Evolutionary conservation across 1,140 invertebrate species (phyloP).

Genomic region (Episyrphus balteatus): DNA sequence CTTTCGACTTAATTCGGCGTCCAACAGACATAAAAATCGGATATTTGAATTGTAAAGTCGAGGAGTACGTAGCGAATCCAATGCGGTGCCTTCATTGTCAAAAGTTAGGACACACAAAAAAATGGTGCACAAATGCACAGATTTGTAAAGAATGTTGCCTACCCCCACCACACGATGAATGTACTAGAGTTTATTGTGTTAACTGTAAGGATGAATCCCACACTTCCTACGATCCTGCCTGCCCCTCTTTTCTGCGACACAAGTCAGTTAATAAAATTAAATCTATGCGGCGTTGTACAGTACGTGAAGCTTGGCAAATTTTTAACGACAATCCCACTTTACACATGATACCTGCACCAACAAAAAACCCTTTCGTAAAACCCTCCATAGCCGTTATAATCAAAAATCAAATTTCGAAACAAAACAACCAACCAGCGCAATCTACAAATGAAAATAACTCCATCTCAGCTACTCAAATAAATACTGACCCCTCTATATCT

Average conservation of each 20-base stretch:
- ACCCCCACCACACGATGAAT: background rate
- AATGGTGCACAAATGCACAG: background rate
- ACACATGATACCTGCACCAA: too few relatives aligned
- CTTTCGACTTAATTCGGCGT: background rate
- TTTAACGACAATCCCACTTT: background rate
- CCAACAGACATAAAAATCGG: background rate
- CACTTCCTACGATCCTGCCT: background rate
- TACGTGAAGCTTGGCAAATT: constrained; percentile 1
- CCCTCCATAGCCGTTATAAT: too few relatives aligned
- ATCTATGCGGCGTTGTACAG: background rate
- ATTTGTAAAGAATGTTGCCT: constrained; percentile 2
- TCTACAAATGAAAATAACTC: too few relatives aligned
- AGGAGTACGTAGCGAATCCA: background rate
- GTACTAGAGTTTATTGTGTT: background rate
- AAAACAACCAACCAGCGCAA: too few relatives aligned
- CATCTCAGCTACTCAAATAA: too few relatives aligned
- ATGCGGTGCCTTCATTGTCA: background rate
- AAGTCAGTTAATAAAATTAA: constrained; percentile 2
- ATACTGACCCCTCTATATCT: too few relatives aligned
- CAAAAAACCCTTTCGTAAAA: too few relatives aligned
- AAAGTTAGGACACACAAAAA: constrained; percentile 1
- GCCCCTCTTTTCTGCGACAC: background rate
- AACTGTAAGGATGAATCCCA: background rate
- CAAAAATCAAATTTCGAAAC: too few relatives aligned
- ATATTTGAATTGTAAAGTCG: background rate